Evolutionary conservation across 1,140 invertebrate genomes (phyloP), one percentile per base, ranked within the genome.

Genomic region (Caenorhabditis remanei): DNA sequence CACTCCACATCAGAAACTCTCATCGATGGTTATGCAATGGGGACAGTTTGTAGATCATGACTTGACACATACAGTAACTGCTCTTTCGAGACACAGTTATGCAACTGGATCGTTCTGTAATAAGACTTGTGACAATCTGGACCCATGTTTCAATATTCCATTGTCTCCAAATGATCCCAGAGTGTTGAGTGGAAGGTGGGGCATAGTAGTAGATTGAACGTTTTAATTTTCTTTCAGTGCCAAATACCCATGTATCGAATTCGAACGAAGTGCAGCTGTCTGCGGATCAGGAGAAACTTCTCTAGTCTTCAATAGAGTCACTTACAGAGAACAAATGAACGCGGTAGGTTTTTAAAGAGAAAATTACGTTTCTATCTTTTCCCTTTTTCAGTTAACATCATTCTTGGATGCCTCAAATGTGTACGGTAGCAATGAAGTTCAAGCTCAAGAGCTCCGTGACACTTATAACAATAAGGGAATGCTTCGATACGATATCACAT

Each of bases 241-340:
- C 84, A 91, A 91, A 75, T 91, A 87, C 55, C 91, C 91, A 21
- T 98, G 97, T 93, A 98, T 98, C 88, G 97, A 98, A 93, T 96
- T 98, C 91, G 95, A 97, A 8, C 93, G 97, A 89, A 97, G 96
- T 21, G 97, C 97, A 91, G 95, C 97, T 2, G 96, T 98, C 53
- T 99, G 98, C 93, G 98, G 98, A n/a, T 98, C 97, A 0, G 98
- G 97, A 4, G 95, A 96, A 93, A 99, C 98, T 0, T 99, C 97
- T 3, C 94, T 98, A 4, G 95, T 99, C 88, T 97, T 97, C 93
- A 94, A 95, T 16, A 95, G 95, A 84, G 94, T 98, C 46, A 95
- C 96, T 89, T 96, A 96, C 1, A 94, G 98, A 56, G 97, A 99
- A 93, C 98, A 99, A 94, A 96, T 99, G 48, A 99, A 99, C 93